Evolutionary conservation across 1,140 invertebrate species (phyloP).

Genomic region (Hetaerina americana): DNA sequence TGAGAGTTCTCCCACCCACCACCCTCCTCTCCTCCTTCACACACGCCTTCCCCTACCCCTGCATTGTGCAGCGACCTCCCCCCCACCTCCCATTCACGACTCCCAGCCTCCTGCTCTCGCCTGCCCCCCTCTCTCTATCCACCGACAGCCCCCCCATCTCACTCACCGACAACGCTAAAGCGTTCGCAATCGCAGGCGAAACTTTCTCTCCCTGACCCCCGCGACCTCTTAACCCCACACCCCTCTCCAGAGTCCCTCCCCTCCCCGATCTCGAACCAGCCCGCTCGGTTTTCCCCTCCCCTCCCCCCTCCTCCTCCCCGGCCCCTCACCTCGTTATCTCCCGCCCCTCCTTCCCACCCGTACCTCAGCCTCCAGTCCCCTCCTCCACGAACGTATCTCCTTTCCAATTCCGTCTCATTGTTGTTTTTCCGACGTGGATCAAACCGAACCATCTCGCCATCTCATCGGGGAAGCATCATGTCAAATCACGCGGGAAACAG

Average conservation of each 20-base stretch:
- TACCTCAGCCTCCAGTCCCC: no score
- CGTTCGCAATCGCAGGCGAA: neutral
- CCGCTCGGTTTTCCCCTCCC: neutral
- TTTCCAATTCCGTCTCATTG: neutral
- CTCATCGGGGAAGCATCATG: no score
- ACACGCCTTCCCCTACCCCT: no score
- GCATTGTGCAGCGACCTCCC: no score
- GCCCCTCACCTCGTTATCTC: neutral
- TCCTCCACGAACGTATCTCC: neutral
- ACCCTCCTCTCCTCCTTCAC: no score
- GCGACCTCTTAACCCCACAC: neutral
- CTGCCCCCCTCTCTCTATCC: neutral
- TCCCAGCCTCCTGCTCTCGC: no score
- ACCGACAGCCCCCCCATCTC: neutral
- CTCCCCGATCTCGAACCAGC: neutral
- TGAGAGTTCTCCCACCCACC: no score
- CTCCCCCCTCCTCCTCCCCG: neutral
- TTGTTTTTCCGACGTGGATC: no score
- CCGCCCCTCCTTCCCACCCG: neutral
- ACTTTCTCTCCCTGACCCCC: neutral
- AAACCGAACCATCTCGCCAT: no score
- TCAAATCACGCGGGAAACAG: no score
- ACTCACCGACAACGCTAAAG: neutral
- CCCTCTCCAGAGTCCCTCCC: no score
- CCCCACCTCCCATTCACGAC: no score